phyloP scores from a whole-genome alignment of 2,113 vertebrate species.

The Argyrosomus japonicus region DNA sequence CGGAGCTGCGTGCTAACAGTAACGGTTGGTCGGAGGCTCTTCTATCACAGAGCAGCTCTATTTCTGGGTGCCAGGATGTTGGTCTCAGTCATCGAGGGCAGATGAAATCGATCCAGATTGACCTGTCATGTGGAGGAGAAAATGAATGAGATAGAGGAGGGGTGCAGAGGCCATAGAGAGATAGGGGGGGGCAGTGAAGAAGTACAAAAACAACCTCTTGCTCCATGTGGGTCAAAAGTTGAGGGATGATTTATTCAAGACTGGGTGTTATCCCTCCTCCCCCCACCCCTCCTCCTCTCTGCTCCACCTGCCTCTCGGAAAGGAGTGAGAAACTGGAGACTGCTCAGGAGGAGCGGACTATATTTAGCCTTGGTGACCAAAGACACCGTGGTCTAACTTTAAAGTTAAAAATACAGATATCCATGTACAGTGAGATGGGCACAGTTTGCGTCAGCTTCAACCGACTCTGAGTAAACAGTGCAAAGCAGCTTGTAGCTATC shows the following conservation, averaged over 20 bases:
- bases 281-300: constrained; percentile 32
- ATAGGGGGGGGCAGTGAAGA: constrained; percentile 39
- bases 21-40: constrained; percentile 47
- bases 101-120: constrained; percentile 81
- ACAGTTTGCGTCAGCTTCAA: constrained; percentile 41
- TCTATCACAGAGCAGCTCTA: constrained; percentile 70
- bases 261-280: constrained; percentile 53
- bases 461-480: not conserved
- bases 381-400: constrained; percentile 79
- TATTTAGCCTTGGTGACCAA: constrained; percentile 78
- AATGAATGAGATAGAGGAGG: constrained; percentile 75
- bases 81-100: constrained; percentile 75
- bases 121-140: constrained; percentile 78
- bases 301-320: constrained; percentile 80
- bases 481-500: constrained; percentile 3
- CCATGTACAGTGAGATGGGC: constrained; percentile 76
- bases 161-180: constrained; percentile 52
- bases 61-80: constrained; percentile 81
- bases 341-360: constrained; percentile 71
- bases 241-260: constrained; percentile 74
- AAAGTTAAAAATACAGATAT: constrained; percentile 85
- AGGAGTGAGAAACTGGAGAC: constrained; percentile 84
- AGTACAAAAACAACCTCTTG: constrained; percentile 73
- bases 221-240: constrained; percentile 76
- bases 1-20: constrained; percentile 43